These are phyloP conservation scores for Sphaeramia orbicularis DNA, from an alignment of 2,797 vertebrate genomes.

Conservation along the genomic window DNA sequence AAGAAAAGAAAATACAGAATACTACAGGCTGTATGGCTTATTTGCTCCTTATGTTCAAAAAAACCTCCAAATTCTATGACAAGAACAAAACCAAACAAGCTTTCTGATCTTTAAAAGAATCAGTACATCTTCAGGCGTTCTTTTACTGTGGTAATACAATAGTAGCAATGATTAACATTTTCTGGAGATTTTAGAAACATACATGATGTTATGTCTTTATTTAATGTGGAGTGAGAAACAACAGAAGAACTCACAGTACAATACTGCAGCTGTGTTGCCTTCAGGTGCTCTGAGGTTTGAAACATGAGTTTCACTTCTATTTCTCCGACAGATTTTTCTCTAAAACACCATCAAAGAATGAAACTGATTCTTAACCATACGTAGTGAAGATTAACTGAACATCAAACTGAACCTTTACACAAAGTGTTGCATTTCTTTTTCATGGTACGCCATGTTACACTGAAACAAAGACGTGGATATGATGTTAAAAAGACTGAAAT, in stretches of 20 bases:
- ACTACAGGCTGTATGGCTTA: background rate
- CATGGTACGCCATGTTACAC: too few species aligned
- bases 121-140: background rate
- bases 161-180: background rate
- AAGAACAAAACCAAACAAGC: background rate
- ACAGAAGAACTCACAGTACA: background rate
- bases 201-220: background rate
- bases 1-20: constrained; percentile 1
- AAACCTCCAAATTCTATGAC: background rate
- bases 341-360: constrained; percentile 3
- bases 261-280: constrained; percentile 44
- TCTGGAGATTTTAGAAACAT: background rate
- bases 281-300: constrained; percentile 42
- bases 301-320: constrained; percentile 53
- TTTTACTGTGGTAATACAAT: background rate
- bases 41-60: background rate
- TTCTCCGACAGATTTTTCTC: constrained; percentile 24
- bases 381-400: too few species aligned
- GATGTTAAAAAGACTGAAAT: too few species aligned
- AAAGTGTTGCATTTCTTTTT: too few species aligned
- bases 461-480: too few species aligned
- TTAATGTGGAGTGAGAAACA: constrained; percentile 10
- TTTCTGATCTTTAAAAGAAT: background rate
- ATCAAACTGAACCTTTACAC: too few species aligned
- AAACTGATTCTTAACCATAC: background rate